Evolutionary conservation across 2,113 vertebrate species (phyloP).

Genomic region (Lampris incognitus): DNA sequence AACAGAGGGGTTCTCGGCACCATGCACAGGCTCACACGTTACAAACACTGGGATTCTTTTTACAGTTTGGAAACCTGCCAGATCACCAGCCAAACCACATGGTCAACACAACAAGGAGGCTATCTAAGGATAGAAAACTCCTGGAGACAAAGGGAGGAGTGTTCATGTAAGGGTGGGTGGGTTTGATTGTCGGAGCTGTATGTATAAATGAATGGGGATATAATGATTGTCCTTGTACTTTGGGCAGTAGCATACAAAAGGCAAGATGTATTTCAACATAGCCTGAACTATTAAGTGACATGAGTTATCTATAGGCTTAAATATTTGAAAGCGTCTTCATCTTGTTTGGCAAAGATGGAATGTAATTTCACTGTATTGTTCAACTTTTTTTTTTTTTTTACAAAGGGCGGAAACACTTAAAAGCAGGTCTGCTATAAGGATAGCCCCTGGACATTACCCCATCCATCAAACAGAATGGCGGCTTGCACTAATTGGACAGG

Average conservation of each 20-base stretch:
- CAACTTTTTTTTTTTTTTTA: no score
- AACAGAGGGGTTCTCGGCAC: slow-evolving; percentile 34
- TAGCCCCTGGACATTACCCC: slow-evolving; percentile 11
- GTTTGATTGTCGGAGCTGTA: slow-evolving; percentile 39
- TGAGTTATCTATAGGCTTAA: neutral
- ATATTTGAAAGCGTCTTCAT: neutral
- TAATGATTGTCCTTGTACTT: slow-evolving; percentile 40
- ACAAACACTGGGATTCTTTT: slow-evolving; percentile 69
- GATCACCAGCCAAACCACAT: slow-evolving; percentile 73
- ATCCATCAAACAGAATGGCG: neutral
- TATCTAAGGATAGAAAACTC: slow-evolving; percentile 55
- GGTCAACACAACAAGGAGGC: slow-evolving; percentile 70
- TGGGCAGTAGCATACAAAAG: slow-evolving; percentile 17
- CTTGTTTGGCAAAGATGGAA: slow-evolving; percentile 32
- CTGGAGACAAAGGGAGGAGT: slow-evolving; percentile 62
- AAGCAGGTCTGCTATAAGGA: no score
- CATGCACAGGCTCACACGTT: slow-evolving; percentile 32
- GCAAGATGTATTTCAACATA: slow-evolving; percentile 24
- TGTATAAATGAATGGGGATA: slow-evolving; percentile 59
- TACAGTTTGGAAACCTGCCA: slow-evolving; percentile 64
- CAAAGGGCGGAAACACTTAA: no score
- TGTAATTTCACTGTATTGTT: no score
- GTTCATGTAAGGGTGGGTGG: slow-evolving; percentile 46
- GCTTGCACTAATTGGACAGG: slow-evolving; percentile 4
- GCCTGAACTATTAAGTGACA: no score